These are phyloP conservation scores for Cordilura impudica DNA, from an alignment of 2,888 invertebrate species.

Conservation along the genomic window DNA sequence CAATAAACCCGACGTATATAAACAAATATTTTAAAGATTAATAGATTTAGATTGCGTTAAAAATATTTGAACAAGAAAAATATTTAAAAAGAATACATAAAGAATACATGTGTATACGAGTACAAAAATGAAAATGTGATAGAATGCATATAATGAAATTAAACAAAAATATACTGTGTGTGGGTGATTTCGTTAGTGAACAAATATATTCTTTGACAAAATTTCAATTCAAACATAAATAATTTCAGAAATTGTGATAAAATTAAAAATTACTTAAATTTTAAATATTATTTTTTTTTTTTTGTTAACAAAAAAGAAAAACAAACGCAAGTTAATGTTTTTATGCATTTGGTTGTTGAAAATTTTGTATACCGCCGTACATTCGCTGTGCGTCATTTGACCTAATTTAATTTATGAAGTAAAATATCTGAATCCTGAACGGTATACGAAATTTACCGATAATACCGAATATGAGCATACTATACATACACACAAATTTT, in stretches of 20 bases:
- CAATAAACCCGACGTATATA: constrained; percentile 19
- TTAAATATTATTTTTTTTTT: not conserved
- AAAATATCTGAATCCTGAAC: constrained; percentile 34
- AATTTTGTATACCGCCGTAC: not conserved
- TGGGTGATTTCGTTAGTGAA: constrained; percentile 27
- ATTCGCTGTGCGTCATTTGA: constrained; percentile 58
- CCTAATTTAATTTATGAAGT: constrained; percentile 42
- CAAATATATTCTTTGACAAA: not conserved
- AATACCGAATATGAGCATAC: constrained; percentile 27
- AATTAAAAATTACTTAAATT: not conserved
- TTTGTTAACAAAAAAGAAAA: not conserved
- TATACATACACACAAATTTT: constrained; percentile 17
- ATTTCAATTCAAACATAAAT: not conserved
- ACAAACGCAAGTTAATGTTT: not conserved
- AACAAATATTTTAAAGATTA: constrained; percentile 12
- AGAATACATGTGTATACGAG: not conserved
- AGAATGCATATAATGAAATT: constrained; percentile 34
- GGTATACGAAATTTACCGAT: constrained; percentile 44
- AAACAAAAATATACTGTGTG: constrained; percentile 38
- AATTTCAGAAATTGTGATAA: not conserved
- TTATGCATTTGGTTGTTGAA: constrained; percentile 18
- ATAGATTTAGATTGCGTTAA: constrained; percentile 2
- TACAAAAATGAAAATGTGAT: constrained; percentile 12
- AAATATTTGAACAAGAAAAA: constrained; percentile 20
- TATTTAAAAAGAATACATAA: constrained; percentile 1